Base-by-base conservation (phyloP, 1,140 invertebrate species). In the Drosophila azteca region DNA sequence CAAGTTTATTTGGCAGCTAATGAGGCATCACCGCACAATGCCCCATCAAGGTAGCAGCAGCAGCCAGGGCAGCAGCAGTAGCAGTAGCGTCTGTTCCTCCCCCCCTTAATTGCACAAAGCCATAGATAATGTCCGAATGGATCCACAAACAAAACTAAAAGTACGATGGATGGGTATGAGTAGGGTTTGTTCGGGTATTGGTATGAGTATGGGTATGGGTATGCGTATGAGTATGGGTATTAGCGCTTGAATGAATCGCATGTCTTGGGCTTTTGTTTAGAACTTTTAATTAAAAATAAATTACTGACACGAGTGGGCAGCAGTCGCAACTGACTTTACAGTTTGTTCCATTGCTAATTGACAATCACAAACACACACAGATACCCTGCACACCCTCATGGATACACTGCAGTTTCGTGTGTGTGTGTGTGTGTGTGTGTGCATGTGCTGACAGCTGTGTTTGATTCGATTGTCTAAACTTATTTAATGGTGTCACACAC, bases 211-310 rank as follows among this genome's bases (percentile, higher is more conserved):
- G 13, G 7, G 31, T 29, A 50, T 17, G 39, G 29, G 31, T 35
- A 24, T 29, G 52, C 22, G 57, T 35, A 15, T 41, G 35, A 1
- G 35, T 11, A 20, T 43, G 31, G 22, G 52, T 84, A 76, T 76
- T 76, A 79, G 59, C 76, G 83, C 68, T 79, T 88, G 71, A 88
- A 83, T 83, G 83, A 88, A 73, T 88, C 79, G 83, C 83, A 88
- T 83, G 84, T 83, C 84, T 88, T 77, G 75, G 35, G 41, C 39
- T 87, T 77, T 85, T 82, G 64, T 73, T 83, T 77, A 88, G 84
- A 88, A 83, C 83, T 79, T 79, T 88, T 88, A 83, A 88, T 88
- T 88, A 88, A 76, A 88, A 68, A 72, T 79, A 79, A 83, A 87
- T 88, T 88, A 83, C 66, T 13, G 55, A 76, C 72, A 79, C 76